Base-by-base conservation (phyloP, 2,888 invertebrate species). In the Megastigmus dorsalis region DNA sequence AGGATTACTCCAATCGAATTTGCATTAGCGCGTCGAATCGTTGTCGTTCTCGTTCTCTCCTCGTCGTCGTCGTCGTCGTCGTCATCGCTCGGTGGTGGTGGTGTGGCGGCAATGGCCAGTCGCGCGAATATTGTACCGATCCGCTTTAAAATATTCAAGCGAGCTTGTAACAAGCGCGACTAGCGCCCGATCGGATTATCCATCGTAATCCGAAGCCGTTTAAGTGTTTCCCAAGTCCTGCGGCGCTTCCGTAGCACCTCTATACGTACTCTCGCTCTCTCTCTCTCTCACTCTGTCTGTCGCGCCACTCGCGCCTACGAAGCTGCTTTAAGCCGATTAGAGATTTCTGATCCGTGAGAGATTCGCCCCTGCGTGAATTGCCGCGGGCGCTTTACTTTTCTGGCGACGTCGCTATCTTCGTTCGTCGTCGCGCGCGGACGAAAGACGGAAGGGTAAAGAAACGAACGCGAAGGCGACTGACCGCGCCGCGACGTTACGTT, bases 171-270 rank as follows among this genome's bases (percentile, higher is more conserved):
- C 60, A 18, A n/a, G 13, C 23, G 36, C 66, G 45, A 6, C 20
- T 9, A 20, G 26, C 18, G 36, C 30, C 7, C 6, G 18, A 20
- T 28, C 26, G 66, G 67, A 67, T 67, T 57, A 67, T 67, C 41
- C 68, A 26, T n/a, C 18, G 68, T 68, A 59, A 68, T 68, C 68
- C 68, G 68, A 68, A 59, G 68, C 59, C 68, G 41, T 62, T 59
- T 57, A 67, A 45, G 18, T 20, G 43, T 6, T 26, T 9, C 28
- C n/a, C n/a, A n/a, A n/a, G n/a, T n/a, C n/a, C n/a, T n/a, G n/a
- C n/a, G n/a, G n/a, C n/a, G n/a, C n/a, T n/a, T n/a, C n/a, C n/a
- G n/a, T n/a, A n/a, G n/a, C n/a, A n/a, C n/a, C n/a, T n/a, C n/a
- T n/a, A n/a, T n/a, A n/a, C n/a, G n/a, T n/a, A n/a, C n/a, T n/a